phyloP scores from a whole-genome alignment of 2,888 invertebrate species.

The Emmelina monodactyla region DNA sequence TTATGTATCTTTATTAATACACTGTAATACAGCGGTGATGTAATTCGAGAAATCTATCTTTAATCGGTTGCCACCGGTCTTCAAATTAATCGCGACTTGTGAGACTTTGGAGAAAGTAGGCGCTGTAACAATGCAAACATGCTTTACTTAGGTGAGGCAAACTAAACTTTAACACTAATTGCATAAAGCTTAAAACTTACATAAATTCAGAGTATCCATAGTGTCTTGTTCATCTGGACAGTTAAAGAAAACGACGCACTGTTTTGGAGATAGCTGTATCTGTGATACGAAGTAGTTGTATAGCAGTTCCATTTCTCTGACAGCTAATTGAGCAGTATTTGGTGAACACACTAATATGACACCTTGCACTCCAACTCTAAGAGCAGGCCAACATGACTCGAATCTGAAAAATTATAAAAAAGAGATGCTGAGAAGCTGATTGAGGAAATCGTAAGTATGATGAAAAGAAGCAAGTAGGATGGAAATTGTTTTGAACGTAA shows the following conservation, averaged over 20 bases:
- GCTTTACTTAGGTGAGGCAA: too few relatives aligned
- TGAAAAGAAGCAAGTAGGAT: too few relatives aligned
- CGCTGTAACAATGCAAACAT: slow-evolving; percentile 65
- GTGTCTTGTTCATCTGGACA: slow-evolving; percentile 53
- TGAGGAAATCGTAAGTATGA: too few relatives aligned
- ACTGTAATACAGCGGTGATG: slow-evolving; percentile 45
- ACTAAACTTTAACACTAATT: too few relatives aligned
- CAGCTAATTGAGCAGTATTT: slow-evolving; percentile 51
- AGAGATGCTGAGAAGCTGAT: too few relatives aligned
- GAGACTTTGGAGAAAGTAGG: slow-evolving; percentile 67
- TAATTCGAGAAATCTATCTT: slow-evolving; percentile 65
- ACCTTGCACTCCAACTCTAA: slow-evolving; percentile 72
- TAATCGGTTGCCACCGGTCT: slow-evolving; percentile 64
- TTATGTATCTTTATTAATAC: slow-evolving; percentile 37
- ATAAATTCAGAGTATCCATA: slow-evolving; percentile 50
- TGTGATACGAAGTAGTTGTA: slow-evolving; percentile 75
- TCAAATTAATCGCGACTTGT: slow-evolving; percentile 65
- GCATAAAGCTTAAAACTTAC: too few relatives aligned
- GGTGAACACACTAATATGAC: slow-evolving; percentile 73
- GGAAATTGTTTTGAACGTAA: too few relatives aligned
- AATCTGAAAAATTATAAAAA: slow-evolving; percentile 71
- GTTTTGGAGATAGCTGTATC: slow-evolving; percentile 69
- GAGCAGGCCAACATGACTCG: slow-evolving; percentile 79
- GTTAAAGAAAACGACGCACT: slow-evolving; percentile 71
- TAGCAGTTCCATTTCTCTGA: slow-evolving; percentile 68